These are phyloP conservation scores for Limenitis arthemis DNA, from an alignment of 2,888 invertebrate species.

Conservation along the genomic window DNA sequence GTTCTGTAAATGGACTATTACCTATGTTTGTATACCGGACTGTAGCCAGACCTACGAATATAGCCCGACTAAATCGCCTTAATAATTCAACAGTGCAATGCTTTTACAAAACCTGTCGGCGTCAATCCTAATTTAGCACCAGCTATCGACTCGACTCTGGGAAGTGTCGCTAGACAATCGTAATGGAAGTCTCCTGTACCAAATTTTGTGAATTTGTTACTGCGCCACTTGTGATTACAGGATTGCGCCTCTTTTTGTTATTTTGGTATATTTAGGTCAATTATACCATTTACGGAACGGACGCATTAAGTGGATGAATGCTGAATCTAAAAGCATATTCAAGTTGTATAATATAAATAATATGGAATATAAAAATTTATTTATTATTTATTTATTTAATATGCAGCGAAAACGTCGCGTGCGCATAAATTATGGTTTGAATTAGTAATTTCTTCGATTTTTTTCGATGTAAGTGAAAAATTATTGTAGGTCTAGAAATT, in stretches of 20 bases:
- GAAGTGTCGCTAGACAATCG: constrained; percentile 66
- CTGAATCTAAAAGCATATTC: too few relatives aligned
- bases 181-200: constrained; percentile 64
- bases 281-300: too few relatives aligned
- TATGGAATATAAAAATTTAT: too few relatives aligned
- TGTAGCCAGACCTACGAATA: constrained; percentile 54
- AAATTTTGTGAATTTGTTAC: constrained; percentile 16
- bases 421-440: too few relatives aligned
- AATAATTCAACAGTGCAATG: constrained; percentile 73
- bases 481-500: too few relatives aligned
- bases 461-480: too few relatives aligned
- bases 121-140: constrained; percentile 68
- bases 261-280: not conserved
- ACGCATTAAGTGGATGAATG: too few relatives aligned
- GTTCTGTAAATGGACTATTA: constrained; percentile 55
- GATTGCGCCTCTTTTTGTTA: not conserved
- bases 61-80: constrained; percentile 62
- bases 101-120: constrained; percentile 71
- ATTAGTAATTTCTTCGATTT: too few relatives aligned
- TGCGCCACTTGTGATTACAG: constrained; percentile 3
- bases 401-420: too few relatives aligned
- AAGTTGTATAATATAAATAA: too few relatives aligned
- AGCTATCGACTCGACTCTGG: constrained; percentile 63
- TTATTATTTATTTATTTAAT: too few relatives aligned
- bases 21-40: constrained; percentile 37